Evolutionary conservation across 2,797 vertebrate genomes (phyloP).

Genomic region (Spondyliosoma cantharus): DNA sequence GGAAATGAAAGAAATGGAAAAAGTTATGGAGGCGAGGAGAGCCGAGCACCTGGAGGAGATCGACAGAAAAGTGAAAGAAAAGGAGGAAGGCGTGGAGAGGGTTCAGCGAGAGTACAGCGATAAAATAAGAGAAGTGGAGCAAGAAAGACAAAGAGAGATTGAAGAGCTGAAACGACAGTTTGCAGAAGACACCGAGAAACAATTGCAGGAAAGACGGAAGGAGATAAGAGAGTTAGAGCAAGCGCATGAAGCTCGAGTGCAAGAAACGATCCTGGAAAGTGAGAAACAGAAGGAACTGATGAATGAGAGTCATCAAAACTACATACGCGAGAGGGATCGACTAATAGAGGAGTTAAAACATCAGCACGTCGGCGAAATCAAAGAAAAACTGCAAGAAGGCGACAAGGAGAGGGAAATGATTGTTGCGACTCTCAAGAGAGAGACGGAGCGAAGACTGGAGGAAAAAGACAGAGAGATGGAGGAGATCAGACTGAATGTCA

Average conservation of each 20-base stretch:
- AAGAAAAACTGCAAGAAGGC: conserved; percentile 14
- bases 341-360: conserved; percentile 45
- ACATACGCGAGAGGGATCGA: conserved; percentile 28
- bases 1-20: conserved; percentile 45
- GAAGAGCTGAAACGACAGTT: conserved; percentile 40
- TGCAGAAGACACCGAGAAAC: conserved; percentile 36
- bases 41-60: conserved; percentile 37
- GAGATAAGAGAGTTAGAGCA: conserved; percentile 43
- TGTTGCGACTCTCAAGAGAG: not conserved
- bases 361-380: not conserved
- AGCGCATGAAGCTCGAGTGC: not conserved
- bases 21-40: conserved; percentile 22
- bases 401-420: conserved; percentile 28
- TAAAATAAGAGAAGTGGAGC: conserved; percentile 8
- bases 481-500: not conserved
- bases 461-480: conserved; percentile 32
- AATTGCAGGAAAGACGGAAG: conserved; percentile 41
- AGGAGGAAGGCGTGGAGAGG: conserved; percentile 41
- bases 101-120: not conserved
- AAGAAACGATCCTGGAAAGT: conserved; percentile 16
- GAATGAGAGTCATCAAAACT: conserved; percentile 20
- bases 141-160: conserved; percentile 36
- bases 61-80: conserved; percentile 38
- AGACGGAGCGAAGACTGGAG: conserved; percentile 13
- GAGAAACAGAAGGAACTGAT: conserved; percentile 33